Evolutionary conservation across 2,888 invertebrate genomes (phyloP), one percentile per base, ranked within the genome.

Genomic region (Apotomis turbidana): DNA sequence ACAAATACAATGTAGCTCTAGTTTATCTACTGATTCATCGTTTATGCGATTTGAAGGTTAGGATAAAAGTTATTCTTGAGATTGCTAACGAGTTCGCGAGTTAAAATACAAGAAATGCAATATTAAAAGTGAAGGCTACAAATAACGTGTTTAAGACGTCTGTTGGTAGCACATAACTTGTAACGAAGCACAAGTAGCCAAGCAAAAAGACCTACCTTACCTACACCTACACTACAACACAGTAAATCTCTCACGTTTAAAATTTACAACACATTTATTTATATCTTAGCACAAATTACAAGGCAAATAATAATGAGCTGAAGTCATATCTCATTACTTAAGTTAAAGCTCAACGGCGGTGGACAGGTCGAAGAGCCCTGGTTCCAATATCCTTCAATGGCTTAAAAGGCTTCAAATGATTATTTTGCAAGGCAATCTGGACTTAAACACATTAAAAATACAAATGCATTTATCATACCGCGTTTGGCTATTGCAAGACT

Each of bases 311-410:
- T 88, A 90, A 91, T 89, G 87, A 90, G 87, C 83, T 85, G 83
- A 87, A 90, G 90, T 90, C 91, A 89, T 90, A 91, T 89, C 89
- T 91, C 88, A 89, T 90, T 89, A 90, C 88, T 90, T 87, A 89
- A 88, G 86, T 89, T 88, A 84, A 87, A 86, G 87, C 88, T 85
- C 85, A 87, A 87, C 85, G 82, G 78, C 83, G 85, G 87, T 80
- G 84, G 90, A 90, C 90, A 89, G 88, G 83, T 81, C 82, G 83
- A 80, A 83, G 79, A 85, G 86, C 85, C 86, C 84, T 84, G 85
- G 78, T 84, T 84, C 83, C 81, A 83, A 82, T 81, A 81, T 83
- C 78, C 75, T 80, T 75, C 76, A 59, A 77, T 77, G 78, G 77
- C 80, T 79, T 75, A 82, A 81, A 81, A 81, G 80, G 74, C 78